A percentile compares a stretch with the other conserved stretches of the same genome.
These are phyloP conservation scores for Neodiprion fabricii DNA, from an alignment of 1,140 invertebrate species.

Conservation along the genomic window DNA sequence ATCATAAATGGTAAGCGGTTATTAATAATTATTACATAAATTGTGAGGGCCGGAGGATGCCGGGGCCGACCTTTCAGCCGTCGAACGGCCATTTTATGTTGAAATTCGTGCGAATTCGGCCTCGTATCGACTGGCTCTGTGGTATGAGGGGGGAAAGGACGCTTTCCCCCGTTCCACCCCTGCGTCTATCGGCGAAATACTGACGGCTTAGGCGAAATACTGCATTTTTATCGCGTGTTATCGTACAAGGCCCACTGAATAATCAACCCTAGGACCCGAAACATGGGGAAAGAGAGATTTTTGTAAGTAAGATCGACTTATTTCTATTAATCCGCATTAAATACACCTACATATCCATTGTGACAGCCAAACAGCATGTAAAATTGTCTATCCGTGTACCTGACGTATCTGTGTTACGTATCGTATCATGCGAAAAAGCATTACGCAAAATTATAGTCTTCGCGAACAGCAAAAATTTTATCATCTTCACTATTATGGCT, in stretches of 20 bases:
- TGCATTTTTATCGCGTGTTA: constrained; percentile 24
- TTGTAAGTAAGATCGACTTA: constrained; percentile 39
- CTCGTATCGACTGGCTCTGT: constrained; percentile 48
- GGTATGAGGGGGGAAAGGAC: constrained; percentile 26
- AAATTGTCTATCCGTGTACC: no score
- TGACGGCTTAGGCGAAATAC: neutral
- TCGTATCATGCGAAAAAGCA: no score
- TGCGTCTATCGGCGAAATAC: constrained; percentile 11
- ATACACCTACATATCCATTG: no score
- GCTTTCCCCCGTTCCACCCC: constrained; percentile 13
- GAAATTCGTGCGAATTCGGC: constrained; percentile 51
- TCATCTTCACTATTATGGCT: no score
- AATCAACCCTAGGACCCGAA: constrained; percentile 26
- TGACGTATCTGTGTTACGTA: no score
- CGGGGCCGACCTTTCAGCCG: constrained; percentile 9
- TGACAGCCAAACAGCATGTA: no score
- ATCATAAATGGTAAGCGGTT: constrained; percentile 45
- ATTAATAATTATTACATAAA: neutral
- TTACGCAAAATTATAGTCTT: no score
- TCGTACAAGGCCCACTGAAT: neutral
- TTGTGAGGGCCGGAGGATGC: neutral
- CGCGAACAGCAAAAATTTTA: no score
- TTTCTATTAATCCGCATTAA: no score
- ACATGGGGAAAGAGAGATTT: constrained; percentile 46
- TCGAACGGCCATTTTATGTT: constrained; percentile 52